Conservation (phyloP, 2,113 vertebrate species). For the Sminthopsis crassicaudata region DNA sequence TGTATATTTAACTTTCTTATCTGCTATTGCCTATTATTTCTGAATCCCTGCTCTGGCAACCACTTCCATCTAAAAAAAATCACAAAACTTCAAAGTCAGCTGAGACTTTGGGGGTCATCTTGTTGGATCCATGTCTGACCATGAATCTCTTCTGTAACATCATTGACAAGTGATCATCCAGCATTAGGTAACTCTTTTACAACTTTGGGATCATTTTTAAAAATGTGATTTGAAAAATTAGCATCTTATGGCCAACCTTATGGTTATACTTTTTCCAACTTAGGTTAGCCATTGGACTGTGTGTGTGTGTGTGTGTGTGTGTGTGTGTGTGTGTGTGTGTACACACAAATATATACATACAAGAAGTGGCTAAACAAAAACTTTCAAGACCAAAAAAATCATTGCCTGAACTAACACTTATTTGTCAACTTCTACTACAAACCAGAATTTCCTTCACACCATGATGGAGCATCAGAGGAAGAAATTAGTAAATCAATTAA, state of each 20-base stretch:
- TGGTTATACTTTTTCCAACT: background rate
- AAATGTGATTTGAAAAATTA: background rate
- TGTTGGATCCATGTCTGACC: background rate
- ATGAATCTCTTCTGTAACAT: background rate
- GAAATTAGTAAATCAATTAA: background rate
- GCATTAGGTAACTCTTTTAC: too few relatives aligned
- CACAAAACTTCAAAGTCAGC: background rate
- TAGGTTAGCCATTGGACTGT: background rate
- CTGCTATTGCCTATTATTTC: background rate
- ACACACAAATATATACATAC: background rate
- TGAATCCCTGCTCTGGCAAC: background rate
- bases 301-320: too few relatives aligned
- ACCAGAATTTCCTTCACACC: background rate
- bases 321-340: too few relatives aligned
- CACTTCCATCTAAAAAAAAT: background rate
- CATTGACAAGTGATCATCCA: background rate
- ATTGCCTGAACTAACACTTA: background rate
- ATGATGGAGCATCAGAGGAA: background rate
- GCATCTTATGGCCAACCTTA: background rate
- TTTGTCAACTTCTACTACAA: background rate
- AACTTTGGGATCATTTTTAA: too few relatives aligned
- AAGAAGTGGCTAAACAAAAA: background rate
- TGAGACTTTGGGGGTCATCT: background rate
- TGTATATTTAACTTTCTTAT: background rate
- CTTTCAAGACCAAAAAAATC: background rate